Evolutionary conservation across 2,888 invertebrate genomes (phyloP), one percentile per base, ranked within the genome.

Genomic region (Papilio demoleus): DNA sequence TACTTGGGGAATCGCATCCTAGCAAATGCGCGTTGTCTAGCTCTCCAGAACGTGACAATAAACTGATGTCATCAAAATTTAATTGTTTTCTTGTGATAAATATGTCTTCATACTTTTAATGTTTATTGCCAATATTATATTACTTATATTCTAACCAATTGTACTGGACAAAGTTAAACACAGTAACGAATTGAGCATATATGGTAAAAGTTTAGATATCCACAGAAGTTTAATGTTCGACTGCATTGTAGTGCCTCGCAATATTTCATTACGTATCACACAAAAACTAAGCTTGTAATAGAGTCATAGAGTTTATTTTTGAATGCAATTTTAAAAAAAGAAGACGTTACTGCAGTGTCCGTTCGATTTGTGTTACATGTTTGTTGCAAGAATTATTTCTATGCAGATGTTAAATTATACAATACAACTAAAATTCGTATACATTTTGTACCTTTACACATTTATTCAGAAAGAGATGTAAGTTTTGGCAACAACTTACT

Each of bases 331-430:
- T 31, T 31, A 17, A 56, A 56, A n/a, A 56, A 56, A 56, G 53
- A 31, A 56, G 31, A 56, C 31, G 17, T 27, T 17, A 17, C 53
- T 56, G 53, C 53, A 56, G 53, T 31, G 31, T 56, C 53, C 17
- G 31, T 56, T 56, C 53, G 53, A 56, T 53, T 53, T 56, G 53
- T 53, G 53, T 53, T 27, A 53, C 31, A 31, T 31, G 53, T 53
- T 53, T n/a, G 31, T 31, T 31, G 27, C n/a, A 14, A 53, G 31
- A 53, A 53, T 47, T 47, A 17, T 53, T 12, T 27, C 50, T 31
- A 53, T 53, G 53, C 53, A 31, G 53, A 56, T 56, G 53, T 56
- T 56, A 56, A 14, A 56, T 56, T 56, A 31, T 19, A 50, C 53
- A 56, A 56, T 17, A 56, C 6, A 56, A 56, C 8, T 31, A 17